Evolutionary conservation across 2,888 invertebrate species (phyloP).

Genomic region (Piscicola geometra): DNA sequence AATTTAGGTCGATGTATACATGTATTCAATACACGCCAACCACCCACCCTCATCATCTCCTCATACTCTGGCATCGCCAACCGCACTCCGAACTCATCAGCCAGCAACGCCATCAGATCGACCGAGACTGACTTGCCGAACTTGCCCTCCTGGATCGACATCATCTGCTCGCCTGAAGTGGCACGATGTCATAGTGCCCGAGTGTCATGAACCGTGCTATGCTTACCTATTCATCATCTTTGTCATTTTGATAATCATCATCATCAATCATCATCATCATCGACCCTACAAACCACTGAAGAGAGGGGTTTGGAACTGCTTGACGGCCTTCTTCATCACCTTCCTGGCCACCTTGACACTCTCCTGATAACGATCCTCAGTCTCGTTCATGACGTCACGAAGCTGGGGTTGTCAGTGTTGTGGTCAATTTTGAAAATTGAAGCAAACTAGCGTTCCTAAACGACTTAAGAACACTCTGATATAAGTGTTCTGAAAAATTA

Average conservation of each 20-base stretch:
- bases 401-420: conserved; percentile 28
- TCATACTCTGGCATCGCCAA: conserved; percentile 42
- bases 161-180: conserved; percentile 45
- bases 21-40: too few species aligned
- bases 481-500: too few species aligned
- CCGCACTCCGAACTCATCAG: conserved; percentile 41
- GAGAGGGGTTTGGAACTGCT: neutral
- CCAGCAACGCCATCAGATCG: conserved; percentile 46
- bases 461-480: too few species aligned
- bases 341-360: conserved; percentile 40
- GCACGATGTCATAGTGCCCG: neutral
- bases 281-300: conserved; percentile 44
- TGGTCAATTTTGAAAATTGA: neutral
- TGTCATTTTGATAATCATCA: too few species aligned
- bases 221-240: too few species aligned
- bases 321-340: conserved; percentile 44
- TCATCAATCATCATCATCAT: conserved; percentile 45
- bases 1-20: too few species aligned
- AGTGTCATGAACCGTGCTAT: too few species aligned
- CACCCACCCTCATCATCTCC: neutral
- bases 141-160: conserved; percentile 46
- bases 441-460: too few species aligned
- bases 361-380: conserved; percentile 45
- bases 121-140: conserved; percentile 47
- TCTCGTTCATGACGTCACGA: conserved; percentile 44